Evolutionary conservation across 2,797 vertebrate species (phyloP).

Genomic region (Syngnathus rostellatus): DNA sequence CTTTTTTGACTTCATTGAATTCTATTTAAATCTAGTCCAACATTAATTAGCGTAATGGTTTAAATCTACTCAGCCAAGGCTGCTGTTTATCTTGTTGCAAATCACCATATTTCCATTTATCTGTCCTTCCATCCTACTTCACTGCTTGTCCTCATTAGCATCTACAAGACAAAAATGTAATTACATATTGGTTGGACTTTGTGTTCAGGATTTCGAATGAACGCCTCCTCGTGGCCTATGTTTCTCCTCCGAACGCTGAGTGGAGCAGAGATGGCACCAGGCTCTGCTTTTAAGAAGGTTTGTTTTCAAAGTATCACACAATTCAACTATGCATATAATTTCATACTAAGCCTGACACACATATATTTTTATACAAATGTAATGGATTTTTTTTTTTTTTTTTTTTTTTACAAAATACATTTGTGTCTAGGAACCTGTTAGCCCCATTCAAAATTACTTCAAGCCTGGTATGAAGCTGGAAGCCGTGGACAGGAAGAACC

Average conservation of each 20-base stretch:
- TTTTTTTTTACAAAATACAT: too few species aligned
- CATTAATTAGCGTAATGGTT: background rate
- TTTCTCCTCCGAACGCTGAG: constrained; percentile 87
- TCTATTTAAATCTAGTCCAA: background rate
- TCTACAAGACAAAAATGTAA: constrained; percentile 3
- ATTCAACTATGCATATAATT: background rate
- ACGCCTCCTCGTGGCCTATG: constrained; percentile 93
- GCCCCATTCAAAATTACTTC: constrained; percentile 79
- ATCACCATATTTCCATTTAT: background rate
- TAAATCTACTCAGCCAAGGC: background rate
- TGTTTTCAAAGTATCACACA: background rate
- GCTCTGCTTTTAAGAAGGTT: constrained; percentile 87
- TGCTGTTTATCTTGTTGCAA: background rate
- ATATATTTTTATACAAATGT: background rate
- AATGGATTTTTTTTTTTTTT: too few species aligned
- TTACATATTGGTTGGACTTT: constrained; percentile 3
- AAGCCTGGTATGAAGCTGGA: constrained; percentile 92
- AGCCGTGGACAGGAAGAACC: constrained; percentile 93
- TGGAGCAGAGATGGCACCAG: constrained; percentile 88
- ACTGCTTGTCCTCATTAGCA: background rate
- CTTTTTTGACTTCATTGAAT: background rate
- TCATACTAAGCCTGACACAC: background rate
- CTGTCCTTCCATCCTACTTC: background rate
- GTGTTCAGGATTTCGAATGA: constrained; percentile 86
- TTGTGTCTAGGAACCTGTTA: constrained; percentile 76